These are phyloP conservation scores for Listrodromus nycthemerus DNA, from an alignment of 2,888 invertebrate genomes.

Conservation along the genomic window DNA sequence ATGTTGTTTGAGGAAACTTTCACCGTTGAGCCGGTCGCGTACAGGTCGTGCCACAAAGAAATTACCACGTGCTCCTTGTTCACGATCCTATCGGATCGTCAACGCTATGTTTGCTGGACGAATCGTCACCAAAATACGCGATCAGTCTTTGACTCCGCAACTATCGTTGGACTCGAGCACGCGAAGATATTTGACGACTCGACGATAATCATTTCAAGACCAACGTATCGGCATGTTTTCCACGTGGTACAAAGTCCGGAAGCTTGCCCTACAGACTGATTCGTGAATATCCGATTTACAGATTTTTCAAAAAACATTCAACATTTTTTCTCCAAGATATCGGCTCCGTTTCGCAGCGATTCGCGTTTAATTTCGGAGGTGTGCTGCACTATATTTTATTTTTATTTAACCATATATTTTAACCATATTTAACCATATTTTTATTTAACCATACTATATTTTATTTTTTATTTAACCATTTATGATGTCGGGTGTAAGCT, in stretches of 20 bases:
- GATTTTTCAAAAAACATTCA: no score
- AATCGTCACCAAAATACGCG: background rate
- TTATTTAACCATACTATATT: background rate
- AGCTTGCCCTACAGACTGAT: background rate
- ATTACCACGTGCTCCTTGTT: background rate
- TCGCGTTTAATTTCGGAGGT: background rate
- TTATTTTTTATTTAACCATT: background rate
- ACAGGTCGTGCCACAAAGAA: constrained; percentile 21
- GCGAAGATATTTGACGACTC: constrained; percentile 15
- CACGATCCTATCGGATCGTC: background rate
- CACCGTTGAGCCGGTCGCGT: constrained; percentile 62
- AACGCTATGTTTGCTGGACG: background rate
- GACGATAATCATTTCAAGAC: constrained; percentile 21
- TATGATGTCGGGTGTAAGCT: constrained; percentile 10
- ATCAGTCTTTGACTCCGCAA: background rate
- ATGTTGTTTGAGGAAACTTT: constrained; percentile 67
- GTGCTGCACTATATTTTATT: background rate
- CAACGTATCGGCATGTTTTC: background rate
- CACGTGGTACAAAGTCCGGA: constrained; percentile 8
- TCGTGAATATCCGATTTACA: background rate
- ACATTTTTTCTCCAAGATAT: background rate
- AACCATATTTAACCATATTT: no score
- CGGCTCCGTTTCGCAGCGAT: background rate
- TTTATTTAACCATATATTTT: no score
- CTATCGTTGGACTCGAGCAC: background rate